Conservation (phyloP, 2,888 invertebrate genomes). For the Drosophila fulvimacula region DNA sequence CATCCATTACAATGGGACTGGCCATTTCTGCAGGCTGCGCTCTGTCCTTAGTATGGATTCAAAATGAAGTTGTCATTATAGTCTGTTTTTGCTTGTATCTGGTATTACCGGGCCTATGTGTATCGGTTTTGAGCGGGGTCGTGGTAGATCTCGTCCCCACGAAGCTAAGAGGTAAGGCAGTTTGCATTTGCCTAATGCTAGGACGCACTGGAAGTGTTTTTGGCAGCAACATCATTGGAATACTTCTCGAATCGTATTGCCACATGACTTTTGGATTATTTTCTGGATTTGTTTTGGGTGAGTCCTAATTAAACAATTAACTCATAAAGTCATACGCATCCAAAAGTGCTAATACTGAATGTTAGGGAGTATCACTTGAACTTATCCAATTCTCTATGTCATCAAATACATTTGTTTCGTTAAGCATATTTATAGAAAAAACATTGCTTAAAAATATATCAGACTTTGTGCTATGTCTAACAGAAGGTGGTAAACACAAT, state of each 20-base stretch:
- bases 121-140: slow-evolving; percentile 83
- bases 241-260: slow-evolving; percentile 81
- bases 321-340: neutral
- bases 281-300: slow-evolving; percentile 81
- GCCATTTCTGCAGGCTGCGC: slow-evolving; percentile 76
- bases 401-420: neutral
- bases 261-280: slow-evolving; percentile 81
- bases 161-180: slow-evolving; percentile 84
- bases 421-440: too few relatives aligned
- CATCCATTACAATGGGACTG: slow-evolving; percentile 70
- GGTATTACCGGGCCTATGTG: slow-evolving; percentile 82
- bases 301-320: slow-evolving; percentile 29
- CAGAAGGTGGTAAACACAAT: too few relatives aligned
- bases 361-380: neutral
- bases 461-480: too few relatives aligned
- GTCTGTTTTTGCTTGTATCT: slow-evolving; percentile 83
- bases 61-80: slow-evolving; percentile 76
- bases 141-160: slow-evolving; percentile 85
- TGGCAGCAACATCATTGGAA: slow-evolving; percentile 83
- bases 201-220: slow-evolving; percentile 84
- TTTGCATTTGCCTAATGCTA: slow-evolving; percentile 83
- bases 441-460: too few relatives aligned
- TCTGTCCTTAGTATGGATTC: slow-evolving; percentile 76
- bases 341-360: neutral
- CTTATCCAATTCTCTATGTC: too few relatives aligned